Evolutionary conservation across 2,888 invertebrate species (phyloP).

Genomic region (Yponomeuta plumbellus): DNA sequence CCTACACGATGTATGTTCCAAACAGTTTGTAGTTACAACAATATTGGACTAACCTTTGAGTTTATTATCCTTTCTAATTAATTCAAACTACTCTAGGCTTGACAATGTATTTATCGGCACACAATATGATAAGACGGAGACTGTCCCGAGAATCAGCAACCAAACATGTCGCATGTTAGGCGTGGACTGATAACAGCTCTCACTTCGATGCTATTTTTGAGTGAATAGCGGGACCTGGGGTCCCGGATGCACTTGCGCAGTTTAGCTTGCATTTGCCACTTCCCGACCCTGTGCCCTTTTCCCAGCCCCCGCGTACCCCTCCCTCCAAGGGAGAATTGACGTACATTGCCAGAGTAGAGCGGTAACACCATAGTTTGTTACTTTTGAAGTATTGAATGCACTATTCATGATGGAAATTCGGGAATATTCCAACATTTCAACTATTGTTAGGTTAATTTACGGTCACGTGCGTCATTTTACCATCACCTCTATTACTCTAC

Average conservation of each 20-base stretch:
- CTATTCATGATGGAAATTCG: too few species aligned
- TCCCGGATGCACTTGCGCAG: slow-evolving; percentile 63
- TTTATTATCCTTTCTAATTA: background rate
- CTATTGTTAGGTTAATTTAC: background rate
- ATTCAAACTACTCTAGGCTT: background rate
- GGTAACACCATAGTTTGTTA: background rate
- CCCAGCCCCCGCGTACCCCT: slow-evolving; percentile 20
- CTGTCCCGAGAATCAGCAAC: background rate
- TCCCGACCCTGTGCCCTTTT: slow-evolving; percentile 21
- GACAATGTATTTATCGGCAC: background rate
- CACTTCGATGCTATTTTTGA: background rate
- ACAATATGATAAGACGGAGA: background rate
- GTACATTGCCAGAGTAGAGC: background rate
- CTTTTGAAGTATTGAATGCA: background rate
- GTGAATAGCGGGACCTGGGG: slow-evolving; percentile 11
- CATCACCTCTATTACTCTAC: background rate
- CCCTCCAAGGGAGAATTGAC: background rate
- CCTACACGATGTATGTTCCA: background rate
- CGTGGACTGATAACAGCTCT: background rate
- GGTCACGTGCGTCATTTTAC: background rate
- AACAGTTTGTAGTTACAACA: background rate
- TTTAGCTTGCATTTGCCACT: slow-evolving; percentile 37
- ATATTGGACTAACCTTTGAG: background rate
- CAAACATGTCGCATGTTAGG: background rate
- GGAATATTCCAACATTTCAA: too few species aligned